Evolutionary conservation across 2,113 vertebrate genomes (phyloP), one percentile per base, ranked within the genome.

Genomic region (Climacteris rufus): DNA sequence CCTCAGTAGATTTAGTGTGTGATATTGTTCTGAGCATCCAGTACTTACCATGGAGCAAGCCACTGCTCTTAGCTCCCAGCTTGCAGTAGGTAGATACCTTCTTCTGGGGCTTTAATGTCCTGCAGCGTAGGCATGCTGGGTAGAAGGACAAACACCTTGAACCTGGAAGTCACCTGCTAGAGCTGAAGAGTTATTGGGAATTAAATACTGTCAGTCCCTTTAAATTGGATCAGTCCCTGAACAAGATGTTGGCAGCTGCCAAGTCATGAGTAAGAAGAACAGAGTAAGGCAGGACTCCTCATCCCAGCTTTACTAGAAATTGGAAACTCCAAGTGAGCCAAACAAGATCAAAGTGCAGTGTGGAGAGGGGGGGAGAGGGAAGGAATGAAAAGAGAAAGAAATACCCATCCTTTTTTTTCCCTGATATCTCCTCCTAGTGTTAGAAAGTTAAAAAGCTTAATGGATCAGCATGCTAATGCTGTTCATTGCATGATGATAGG

Each of bases 81-180:
- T 45, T 85, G 44, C 15, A 37, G 1, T 59, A 50, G 59, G 50
- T 40, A 39, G 13, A 1, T 87, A 9, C 7, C 14, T 92, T 72
- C 40, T 91, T 15, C 28, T 57, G n/a, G 49, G 31, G 5, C 35
- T 71, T 59, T 84, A 10, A 11, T 50, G 19, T 39, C 15, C 27
- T 65, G 23, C 16, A 13, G 2, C 0, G 0, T 10, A 35, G 42
- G 7, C 18, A 27, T 24, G 21, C 17, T 5, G 3, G 11, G 15
- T 56, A 42, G 69, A 65, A 54, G 40, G 33, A 63, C 50, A 54
- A 78, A 54, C 7, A 30, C 13, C 31, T 72, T 40, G 31, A 83
- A 19, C 35, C 44, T 91, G 60, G 42, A 88, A 18, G 57, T 83
- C 8, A 2, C 6, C 14, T 68, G 30, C 42, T 64, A 28, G 16